Evolutionary conservation across 2,797 vertebrate genomes (phyloP), one percentile per base, ranked within the genome.

Genomic region (Tenualosa ilisha): DNA sequence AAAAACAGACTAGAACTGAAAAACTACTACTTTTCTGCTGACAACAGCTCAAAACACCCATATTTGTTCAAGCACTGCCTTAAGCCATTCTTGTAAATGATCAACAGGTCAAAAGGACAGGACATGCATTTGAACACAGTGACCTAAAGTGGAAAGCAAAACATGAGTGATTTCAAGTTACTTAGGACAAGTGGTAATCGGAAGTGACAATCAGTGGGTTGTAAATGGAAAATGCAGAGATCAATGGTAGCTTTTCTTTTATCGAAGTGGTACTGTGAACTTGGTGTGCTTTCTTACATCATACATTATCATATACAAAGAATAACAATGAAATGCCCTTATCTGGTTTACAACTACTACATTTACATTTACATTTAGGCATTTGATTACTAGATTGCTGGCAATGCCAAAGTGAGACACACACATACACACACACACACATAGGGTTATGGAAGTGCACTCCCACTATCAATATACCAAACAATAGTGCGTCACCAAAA

Each of bases 401-500:
- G 3, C 17, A 75, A 31, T 75, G 31, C 68, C 68, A 75, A 75
- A 72, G 65, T 15, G 31, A 68, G 17, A 40, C 53, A 63, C 59
- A 65, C 79, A 85, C 24, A 53, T 5, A 82, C 46, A 83, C 11
- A 84, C 26, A n/a, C 82, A 81, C 31, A 72, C 15, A 72, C 26
- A 79, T 6, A 79, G 15, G 37, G 37, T 37, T 79, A 79, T 46
- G 6, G 72, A 17, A 46, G 37, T 75, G 68, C 17, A 43, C 68
- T 75, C 11, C 31, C 15, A 75, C 20, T 8, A 72, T 40, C 68
- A 20, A 72, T 72, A 72, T 51, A 51, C 68, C 15, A 79, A 46
- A 79, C 72, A 72, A 37, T 15, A 72, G 68, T 72, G 68, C 37
- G 31, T 72, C 68, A 72, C 68, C 68, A 72, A 40, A 72, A 72